Conservation (phyloP, 2,113 vertebrate species). For the Vidua macroura region DNA sequence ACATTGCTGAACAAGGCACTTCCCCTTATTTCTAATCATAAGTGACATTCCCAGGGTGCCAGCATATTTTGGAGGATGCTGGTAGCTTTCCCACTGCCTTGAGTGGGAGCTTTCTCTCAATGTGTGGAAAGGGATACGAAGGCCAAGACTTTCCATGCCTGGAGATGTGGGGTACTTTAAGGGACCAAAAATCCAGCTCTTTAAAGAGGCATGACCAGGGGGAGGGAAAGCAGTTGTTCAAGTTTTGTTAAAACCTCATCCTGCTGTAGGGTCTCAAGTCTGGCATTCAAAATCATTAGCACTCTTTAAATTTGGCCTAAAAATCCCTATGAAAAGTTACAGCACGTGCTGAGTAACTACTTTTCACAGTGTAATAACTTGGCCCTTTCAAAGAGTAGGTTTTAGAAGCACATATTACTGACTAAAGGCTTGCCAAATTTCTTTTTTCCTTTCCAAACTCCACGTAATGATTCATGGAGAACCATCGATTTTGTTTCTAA, state of each 20-base stretch:
- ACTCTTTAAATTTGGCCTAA: slow-evolving; percentile 54
- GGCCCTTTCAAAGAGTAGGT: slow-evolving; percentile 32
- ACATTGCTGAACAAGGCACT: not conserved
- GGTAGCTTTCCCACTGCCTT: not conserved
- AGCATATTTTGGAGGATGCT: not conserved
- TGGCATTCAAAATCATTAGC: slow-evolving; percentile 57
- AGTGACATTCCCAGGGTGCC: not conserved
- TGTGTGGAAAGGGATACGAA: not conserved
- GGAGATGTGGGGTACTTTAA: not conserved
- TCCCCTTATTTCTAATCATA: not conserved
- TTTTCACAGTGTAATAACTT: slow-evolving; percentile 57
- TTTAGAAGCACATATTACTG: slow-evolving; percentile 34
- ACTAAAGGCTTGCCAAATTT: slow-evolving; percentile 48
- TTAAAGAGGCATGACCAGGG: not conserved
- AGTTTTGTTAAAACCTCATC: slow-evolving; percentile 43
- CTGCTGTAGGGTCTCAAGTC: slow-evolving; percentile 43
- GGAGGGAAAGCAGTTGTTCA: slow-evolving; percentile 4
- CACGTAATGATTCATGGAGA: slow-evolving; percentile 23
- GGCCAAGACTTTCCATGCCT: not conserved
- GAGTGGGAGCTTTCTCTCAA: not conserved
- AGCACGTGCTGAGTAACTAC: slow-evolving; percentile 57
- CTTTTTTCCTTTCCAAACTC: slow-evolving; percentile 47
- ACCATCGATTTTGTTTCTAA: slow-evolving; percentile 49
- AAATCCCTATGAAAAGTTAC: slow-evolving; percentile 50
- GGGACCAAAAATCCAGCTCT: not conserved